Evolutionary conservation across 2,888 invertebrate species (phyloP).

Genomic region (Caenorhabditis panamensis): DNA sequence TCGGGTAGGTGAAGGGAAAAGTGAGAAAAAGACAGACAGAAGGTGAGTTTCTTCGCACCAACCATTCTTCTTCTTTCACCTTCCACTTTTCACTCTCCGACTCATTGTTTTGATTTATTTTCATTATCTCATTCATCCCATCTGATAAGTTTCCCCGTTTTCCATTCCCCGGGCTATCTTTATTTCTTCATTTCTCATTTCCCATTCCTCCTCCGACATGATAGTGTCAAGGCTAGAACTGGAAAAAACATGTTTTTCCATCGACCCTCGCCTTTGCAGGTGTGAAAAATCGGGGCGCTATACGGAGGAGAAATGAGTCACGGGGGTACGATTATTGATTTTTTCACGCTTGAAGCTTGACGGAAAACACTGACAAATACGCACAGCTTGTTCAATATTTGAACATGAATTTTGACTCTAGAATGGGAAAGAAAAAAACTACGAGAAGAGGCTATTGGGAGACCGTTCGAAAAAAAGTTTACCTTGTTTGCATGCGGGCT

Average conservation of each 20-base stretch:
- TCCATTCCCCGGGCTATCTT: neutral
- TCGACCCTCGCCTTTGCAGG: neutral
- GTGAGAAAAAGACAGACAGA: conserved; percentile 1
- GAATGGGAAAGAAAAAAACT: neutral
- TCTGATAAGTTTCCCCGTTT: too few species aligned
- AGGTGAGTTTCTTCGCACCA: conserved; percentile 5
- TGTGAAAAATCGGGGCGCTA: neutral
- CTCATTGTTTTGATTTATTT: neutral
- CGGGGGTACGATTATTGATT: conserved; percentile 3
- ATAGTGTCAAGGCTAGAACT: neutral
- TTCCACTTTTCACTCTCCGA: neutral
- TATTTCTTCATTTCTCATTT: neutral
- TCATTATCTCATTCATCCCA: neutral
- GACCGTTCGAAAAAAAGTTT: conserved; percentile 7
- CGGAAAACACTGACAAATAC: neutral
- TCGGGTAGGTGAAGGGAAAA: conserved; percentile 1
- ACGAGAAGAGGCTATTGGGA: neutral
- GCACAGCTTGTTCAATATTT: neutral
- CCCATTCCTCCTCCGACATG: neutral
- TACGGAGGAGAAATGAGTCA: neutral
- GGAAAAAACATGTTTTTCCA: conserved; percentile 16
- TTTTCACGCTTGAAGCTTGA: neutral
- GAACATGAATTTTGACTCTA: neutral
- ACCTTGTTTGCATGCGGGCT: conserved; percentile 58
- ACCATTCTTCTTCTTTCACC: neutral